These are phyloP conservation scores for Sturnus vulgaris DNA, from an alignment of 2,113 vertebrate species.

Conservation along the genomic window DNA sequence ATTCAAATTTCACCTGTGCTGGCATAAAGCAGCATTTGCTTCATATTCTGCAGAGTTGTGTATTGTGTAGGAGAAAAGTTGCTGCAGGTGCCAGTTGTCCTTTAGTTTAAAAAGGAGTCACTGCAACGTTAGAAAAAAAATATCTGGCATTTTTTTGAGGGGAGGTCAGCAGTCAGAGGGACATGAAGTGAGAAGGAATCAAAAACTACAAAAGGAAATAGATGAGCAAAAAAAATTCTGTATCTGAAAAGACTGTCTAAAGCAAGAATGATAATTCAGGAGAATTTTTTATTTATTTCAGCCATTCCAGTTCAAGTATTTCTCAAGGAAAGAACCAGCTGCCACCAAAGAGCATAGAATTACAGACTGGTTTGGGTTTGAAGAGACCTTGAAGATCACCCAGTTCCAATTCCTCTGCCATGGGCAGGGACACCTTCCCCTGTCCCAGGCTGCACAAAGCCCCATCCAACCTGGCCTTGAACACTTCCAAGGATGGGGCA, in stretches of 20 bases:
- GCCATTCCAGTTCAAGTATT: background rate
- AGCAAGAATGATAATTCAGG: background rate
- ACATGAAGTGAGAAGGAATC: background rate
- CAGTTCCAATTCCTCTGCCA: background rate
- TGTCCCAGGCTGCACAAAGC: background rate
- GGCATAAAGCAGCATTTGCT: background rate
- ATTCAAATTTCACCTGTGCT: background rate
- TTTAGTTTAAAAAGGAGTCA: background rate
- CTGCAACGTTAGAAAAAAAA: background rate
- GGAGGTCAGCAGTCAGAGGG: background rate
- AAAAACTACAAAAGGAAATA: background rate
- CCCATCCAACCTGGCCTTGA: background rate
- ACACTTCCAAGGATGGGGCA: background rate
- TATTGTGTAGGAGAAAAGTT: background rate
- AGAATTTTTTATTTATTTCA: background rate
- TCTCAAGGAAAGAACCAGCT: background rate
- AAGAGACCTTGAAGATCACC: background rate
- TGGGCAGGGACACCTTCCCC: background rate
- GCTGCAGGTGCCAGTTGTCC: background rate
- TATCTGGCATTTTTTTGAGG: background rate
- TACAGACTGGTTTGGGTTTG: background rate
- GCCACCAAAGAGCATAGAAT: background rate
- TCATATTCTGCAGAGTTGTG: background rate
- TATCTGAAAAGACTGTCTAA: background rate
- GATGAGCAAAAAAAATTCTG: background rate